A percentile compares a stretch with the other conserved stretches of the same genome.
Evolutionary conservation across 2,888 invertebrate species (phyloP).

Genomic region (Drosophila monieri): DNA sequence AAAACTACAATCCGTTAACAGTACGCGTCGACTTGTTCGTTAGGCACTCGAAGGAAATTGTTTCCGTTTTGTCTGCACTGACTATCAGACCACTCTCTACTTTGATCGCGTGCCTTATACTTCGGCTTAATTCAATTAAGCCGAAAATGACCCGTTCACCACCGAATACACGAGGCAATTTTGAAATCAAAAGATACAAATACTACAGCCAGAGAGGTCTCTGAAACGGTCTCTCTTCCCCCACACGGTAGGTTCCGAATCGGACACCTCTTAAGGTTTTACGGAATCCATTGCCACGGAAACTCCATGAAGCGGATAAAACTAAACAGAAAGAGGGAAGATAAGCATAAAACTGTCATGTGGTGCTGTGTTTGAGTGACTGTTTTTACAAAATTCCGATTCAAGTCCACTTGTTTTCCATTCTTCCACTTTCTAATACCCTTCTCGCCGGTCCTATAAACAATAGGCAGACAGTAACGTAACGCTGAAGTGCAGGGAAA

Average conservation of each 20-base stretch:
- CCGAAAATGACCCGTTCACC: slow-evolving; percentile 66
- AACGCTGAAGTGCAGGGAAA: slow-evolving; percentile 38
- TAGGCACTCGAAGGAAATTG: slow-evolving; percentile 61
- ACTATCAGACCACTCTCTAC: slow-evolving; percentile 28
- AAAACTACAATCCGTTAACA: slow-evolving; percentile 29
- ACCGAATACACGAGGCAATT: slow-evolving; percentile 1
- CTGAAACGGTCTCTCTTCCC: too few species aligned
- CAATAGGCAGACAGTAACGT: slow-evolving; percentile 27
- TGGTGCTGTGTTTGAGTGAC: not conserved
- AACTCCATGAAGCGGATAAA: not conserved
- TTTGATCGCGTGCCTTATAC: slow-evolving; percentile 20
- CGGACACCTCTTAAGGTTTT: too few species aligned
- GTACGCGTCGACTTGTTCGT: slow-evolving; percentile 53
- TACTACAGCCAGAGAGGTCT: slow-evolving; percentile 8
- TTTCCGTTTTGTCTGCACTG: slow-evolving; percentile 63
- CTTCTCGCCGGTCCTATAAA: slow-evolving; percentile 20
- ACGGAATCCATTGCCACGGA: too few species aligned
- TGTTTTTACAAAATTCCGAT: not conserved
- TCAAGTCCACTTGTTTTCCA: not conserved
- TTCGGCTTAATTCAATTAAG: slow-evolving; percentile 69
- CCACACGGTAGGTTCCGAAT: too few species aligned
- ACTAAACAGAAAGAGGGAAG: not conserved
- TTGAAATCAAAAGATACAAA: slow-evolving; percentile 5
- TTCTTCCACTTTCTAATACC: slow-evolving; percentile 5
- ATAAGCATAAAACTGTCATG: not conserved